phyloP scores from a whole-genome alignment of 2,113 vertebrate genomes.

The Perca fluviatilis region DNA sequence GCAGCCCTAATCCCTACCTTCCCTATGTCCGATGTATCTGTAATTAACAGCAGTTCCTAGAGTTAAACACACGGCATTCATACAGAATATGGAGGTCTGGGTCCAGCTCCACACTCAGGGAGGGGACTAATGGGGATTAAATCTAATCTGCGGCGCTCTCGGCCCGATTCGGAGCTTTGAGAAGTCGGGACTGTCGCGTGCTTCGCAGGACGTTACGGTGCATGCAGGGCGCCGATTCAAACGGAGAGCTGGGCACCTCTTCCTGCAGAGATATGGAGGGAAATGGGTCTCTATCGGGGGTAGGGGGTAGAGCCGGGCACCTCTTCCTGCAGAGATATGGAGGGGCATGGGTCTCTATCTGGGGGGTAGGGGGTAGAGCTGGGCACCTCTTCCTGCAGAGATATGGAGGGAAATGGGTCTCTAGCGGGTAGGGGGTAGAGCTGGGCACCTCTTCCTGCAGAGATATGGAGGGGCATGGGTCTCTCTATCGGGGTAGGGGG shows the following conservation, averaged over 20 bases:
- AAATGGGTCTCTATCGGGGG: not conserved
- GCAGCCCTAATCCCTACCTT: not conserved
- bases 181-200: conserved; percentile 37
- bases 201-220: conserved; percentile 35
- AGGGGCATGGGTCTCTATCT: no score
- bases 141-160: conserved; percentile 56
- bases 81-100: conserved; percentile 57
- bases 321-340: no score
- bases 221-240: conserved; percentile 63
- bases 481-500: not conserved
- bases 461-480: not conserved
- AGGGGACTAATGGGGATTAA: conserved; percentile 60
- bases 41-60: conserved; percentile 41
- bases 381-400: conserved; percentile 35
- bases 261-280: conserved; percentile 26
- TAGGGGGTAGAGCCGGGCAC: no score
- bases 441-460: conserved; percentile 32
- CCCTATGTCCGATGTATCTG: conserved; percentile 20
- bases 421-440: conserved; percentile 10
- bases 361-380: no score
- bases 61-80: conserved; percentile 61
- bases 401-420: conserved; percentile 1
- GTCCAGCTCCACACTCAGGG: conserved; percentile 53
- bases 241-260: conserved; percentile 28
- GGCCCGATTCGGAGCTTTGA: conserved; percentile 43